These are phyloP conservation scores for Lagorchestes hirsutus DNA, from an alignment of 2,797 vertebrate genomes.

Conservation along the genomic window DNA sequence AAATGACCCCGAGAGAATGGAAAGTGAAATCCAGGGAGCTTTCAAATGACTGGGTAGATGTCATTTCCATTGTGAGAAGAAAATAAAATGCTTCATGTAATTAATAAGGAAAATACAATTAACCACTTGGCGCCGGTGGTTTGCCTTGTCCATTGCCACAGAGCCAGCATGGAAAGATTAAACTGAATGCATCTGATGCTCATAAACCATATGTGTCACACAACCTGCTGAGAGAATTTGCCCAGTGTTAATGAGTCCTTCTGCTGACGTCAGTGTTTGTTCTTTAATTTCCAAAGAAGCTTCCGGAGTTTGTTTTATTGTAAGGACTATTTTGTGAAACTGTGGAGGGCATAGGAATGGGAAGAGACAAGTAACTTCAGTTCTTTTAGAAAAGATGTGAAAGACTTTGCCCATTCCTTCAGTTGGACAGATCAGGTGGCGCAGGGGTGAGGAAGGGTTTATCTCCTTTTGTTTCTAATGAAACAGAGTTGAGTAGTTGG, in stretches of 20 bases:
- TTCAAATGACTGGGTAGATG: slow-evolving; percentile 34
- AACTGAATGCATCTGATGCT: slow-evolving; percentile 36
- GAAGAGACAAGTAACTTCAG: slow-evolving; percentile 25
- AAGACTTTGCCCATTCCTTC: slow-evolving; percentile 15
- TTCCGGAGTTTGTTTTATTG: slow-evolving; percentile 48
- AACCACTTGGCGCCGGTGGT: slow-evolving; percentile 53
- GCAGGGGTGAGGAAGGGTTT: background rate
- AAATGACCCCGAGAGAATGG: slow-evolving; percentile 31
- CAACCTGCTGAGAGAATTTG: slow-evolving; percentile 26
- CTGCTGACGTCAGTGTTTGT: slow-evolving; percentile 41
- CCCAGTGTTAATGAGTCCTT: slow-evolving; percentile 30
- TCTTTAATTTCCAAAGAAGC: slow-evolving; percentile 38
- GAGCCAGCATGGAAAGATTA: slow-evolving; percentile 57
- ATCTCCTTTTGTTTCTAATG: background rate
- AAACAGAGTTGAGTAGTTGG: background rate
- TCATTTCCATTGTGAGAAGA: slow-evolving; percentile 54
- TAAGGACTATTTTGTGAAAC: slow-evolving; percentile 48
- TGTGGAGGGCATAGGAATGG: slow-evolving; percentile 20
- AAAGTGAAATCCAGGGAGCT: slow-evolving; percentile 56
- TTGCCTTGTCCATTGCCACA: slow-evolving; percentile 55
- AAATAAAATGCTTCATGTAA: slow-evolving; percentile 34
- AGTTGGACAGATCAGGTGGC: slow-evolving; percentile 7
- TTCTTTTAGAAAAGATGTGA: slow-evolving; percentile 47
- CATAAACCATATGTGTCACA: slow-evolving; percentile 51
- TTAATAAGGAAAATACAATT: slow-evolving; percentile 66